Evolutionary conservation across 2,113 vertebrate genomes (phyloP).

Genomic region (Opisthocomus hoazin): DNA sequence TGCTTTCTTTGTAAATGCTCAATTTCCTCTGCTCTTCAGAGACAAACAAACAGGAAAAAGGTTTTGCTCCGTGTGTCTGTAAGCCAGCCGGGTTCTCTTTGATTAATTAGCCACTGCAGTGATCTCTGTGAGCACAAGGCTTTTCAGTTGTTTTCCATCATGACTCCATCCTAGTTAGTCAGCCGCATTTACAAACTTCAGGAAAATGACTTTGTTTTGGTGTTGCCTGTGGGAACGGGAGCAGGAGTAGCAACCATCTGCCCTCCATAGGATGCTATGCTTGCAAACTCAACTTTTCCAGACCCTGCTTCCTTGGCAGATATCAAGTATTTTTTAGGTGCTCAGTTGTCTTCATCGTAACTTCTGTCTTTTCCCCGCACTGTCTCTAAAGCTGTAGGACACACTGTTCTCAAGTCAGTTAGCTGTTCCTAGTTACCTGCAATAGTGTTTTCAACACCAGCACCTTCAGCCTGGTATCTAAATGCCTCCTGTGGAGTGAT

Average conservation of each 20-base stretch:
- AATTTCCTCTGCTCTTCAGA: neutral
- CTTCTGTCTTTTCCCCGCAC: neutral
- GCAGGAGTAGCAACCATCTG: neutral
- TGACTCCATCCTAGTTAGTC: neutral
- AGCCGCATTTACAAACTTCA: neutral
- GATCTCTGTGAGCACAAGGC: neutral
- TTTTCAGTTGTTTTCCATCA: neutral
- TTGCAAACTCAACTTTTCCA: neutral
- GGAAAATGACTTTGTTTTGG: neutral
- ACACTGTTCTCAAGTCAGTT: neutral
- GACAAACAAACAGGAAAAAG: neutral
- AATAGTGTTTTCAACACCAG: neutral
- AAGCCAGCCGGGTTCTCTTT: neutral
- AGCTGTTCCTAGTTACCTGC: neutral
- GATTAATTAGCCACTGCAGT: neutral
- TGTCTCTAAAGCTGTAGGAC: neutral
- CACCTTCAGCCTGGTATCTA: neutral
- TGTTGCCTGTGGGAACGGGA: neutral
- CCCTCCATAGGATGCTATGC: neutral
- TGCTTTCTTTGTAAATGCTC: neutral
- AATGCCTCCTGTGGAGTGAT: neutral
- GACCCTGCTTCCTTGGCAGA: neutral
- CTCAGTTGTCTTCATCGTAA: neutral
- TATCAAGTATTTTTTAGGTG: neutral
- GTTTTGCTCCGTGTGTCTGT: neutral